Conservation (phyloP, 2,888 invertebrate species). For the Mesorhabditis spiculigera region DNA sequence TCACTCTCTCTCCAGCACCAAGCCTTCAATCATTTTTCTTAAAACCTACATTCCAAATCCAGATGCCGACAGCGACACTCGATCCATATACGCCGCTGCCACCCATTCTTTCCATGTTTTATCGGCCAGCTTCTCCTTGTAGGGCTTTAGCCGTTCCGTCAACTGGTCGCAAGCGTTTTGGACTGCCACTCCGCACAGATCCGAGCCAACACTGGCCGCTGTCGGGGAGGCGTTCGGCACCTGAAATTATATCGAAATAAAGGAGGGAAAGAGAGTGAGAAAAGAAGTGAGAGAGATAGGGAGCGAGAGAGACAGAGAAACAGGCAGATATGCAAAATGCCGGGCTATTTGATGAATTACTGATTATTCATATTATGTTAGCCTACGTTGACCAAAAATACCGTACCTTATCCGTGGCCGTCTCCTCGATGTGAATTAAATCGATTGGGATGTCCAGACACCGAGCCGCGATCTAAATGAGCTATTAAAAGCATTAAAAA, state of each 20-base stretch:
- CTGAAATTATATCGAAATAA: too few relatives aligned
- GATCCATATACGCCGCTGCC: slow-evolving; percentile 72
- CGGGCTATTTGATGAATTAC: too few relatives aligned
- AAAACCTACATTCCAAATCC: slow-evolving; percentile 70
- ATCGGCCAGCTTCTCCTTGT: slow-evolving; percentile 73
- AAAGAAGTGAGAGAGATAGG: too few relatives aligned
- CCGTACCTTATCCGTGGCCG: slow-evolving; percentile 76
- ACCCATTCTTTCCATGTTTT: slow-evolving; percentile 83
- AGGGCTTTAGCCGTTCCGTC: slow-evolving; percentile 72
- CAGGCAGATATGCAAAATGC: too few relatives aligned
- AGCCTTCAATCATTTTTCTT: background rate
- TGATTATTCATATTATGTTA: too few relatives aligned
- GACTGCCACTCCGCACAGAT: slow-evolving; percentile 87
- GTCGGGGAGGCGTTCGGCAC: slow-evolving; percentile 84
- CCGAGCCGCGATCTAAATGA: slow-evolving; percentile 46
- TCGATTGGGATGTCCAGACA: slow-evolving; percentile 46
- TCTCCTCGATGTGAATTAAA: slow-evolving; percentile 68
- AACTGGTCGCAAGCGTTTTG: slow-evolving; percentile 76
- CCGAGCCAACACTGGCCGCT: slow-evolving; percentile 82
- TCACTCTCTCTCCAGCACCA: background rate
- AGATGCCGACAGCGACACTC: slow-evolving; percentile 77
- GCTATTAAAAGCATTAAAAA: too few relatives aligned
- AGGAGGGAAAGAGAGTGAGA: too few relatives aligned
- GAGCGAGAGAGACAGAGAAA: too few relatives aligned
- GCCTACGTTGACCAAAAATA: too few relatives aligned